Percentiles rank a stretch among this genome's conserved stretches.
Conservation (phyloP, 2,888 invertebrate species). For the Amiota communis region DNA sequence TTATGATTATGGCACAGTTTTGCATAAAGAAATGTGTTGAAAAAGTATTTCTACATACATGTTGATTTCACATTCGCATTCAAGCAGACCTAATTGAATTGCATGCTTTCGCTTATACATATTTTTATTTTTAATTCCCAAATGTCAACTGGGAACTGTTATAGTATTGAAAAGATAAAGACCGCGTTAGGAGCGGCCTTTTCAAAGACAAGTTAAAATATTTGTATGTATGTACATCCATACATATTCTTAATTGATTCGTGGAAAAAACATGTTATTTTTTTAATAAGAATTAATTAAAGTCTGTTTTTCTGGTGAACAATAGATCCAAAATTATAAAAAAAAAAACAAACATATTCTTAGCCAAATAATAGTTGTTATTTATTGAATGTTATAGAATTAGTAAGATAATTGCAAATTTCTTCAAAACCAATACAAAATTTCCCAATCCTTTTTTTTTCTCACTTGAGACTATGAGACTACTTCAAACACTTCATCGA, state of each 20-base stretch:
- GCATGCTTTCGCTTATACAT: not conserved
- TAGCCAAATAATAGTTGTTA: not conserved
- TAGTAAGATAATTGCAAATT: not conserved
- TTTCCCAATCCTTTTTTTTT: too few species aligned
- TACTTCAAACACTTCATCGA: too few species aligned
- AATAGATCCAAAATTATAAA: not conserved
- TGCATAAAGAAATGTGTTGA: slow-evolving; percentile 6
- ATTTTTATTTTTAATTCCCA: slow-evolving; percentile 1
- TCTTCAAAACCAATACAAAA: not conserved
- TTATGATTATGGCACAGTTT: slow-evolving; percentile 8
- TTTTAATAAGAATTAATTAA: slow-evolving; percentile 19
- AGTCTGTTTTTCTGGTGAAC: too few species aligned
- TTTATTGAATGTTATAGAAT: too few species aligned
- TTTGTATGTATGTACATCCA: too few species aligned
- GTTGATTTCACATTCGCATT: slow-evolving; percentile 14
- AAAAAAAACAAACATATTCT: not conserved
- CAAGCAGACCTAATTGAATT: slow-evolving; percentile 19
- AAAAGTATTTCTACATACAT: not conserved
- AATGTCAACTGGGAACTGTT: not conserved
- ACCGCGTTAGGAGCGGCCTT: not conserved
- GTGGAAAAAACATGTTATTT: not conserved
- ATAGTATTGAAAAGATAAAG: not conserved
- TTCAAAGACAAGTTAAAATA: not conserved
- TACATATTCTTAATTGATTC: not conserved
- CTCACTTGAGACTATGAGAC: too few species aligned